phyloP scores from a whole-genome alignment of 1,140 invertebrate genomes.

The Drosophila prosaltans region DNA sequence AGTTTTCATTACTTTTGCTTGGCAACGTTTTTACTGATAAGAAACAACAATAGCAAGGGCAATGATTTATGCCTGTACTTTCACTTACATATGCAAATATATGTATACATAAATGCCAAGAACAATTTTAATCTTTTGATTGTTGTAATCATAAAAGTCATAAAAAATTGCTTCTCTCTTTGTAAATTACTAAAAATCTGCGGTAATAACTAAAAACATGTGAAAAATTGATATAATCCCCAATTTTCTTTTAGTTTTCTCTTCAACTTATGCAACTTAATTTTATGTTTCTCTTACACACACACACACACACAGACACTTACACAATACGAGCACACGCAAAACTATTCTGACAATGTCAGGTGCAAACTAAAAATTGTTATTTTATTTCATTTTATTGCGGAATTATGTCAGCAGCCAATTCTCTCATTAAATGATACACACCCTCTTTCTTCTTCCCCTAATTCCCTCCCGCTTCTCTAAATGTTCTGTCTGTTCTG shows the following conservation, averaged over 20 bases:
- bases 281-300: constrained; percentile 23
- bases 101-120: neutral
- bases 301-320: neutral
- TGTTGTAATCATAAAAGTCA: no score
- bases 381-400: constrained; percentile 35
- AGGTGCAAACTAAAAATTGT: constrained; percentile 58
- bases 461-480: neutral
- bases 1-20: neutral
- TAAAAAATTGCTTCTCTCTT: no score
- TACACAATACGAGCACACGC: neutral
- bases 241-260: constrained; percentile 11
- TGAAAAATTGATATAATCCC: neutral
- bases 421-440: neutral
- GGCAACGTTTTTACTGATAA: constrained; percentile 28
- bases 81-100: neutral
- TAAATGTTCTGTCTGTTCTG: constrained; percentile 19
- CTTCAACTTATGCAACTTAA: constrained; percentile 72
- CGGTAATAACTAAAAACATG: no score
- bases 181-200: no score
- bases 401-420: constrained; percentile 64
- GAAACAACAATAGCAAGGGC: neutral
- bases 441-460: neutral
- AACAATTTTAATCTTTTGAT: no score
- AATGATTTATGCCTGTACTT: neutral
- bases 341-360: constrained; percentile 59